Base-by-base conservation (phyloP, 1,140 invertebrate species). In the Drosophila sturtevanti region DNA sequence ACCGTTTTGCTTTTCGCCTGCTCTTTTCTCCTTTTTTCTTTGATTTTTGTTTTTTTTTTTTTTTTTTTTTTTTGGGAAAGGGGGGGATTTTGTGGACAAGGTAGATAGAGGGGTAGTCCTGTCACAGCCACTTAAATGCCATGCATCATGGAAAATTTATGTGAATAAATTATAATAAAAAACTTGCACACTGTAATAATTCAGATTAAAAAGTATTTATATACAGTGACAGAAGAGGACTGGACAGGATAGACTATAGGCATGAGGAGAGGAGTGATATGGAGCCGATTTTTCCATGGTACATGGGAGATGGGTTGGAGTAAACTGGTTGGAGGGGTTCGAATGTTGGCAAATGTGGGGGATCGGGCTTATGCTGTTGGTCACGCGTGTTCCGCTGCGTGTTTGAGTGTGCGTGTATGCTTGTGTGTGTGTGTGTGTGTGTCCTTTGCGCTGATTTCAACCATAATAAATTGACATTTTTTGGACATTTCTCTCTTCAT, bases 121-220 rank as follows among this genome's bases (percentile, higher is more conserved):
- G 79, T 82, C 75, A 74, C 44, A 58, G 79, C 74, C 79, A 82
- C 79, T 79, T 82, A 82, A 84, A 84, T 84, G 81, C 72, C 79
- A 84, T 82, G 80, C 75, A 84, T 82, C 80, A 82, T 79, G 80
- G 62, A 82, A 56, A 79, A 82, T 82, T 82, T 84, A 84, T 82
- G 80, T 82, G 79, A 76, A 82, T 82, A 82, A 82, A 82, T 82
- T 82, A 82, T 82, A 82, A 82, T 82, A 73, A 79, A 78, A 73
- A 70, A 66, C 75, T 72, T 74, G 24, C 72, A 72, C 58, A 65
- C 62, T 70, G 80, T 82, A 82, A 82, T 79, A 82, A 82, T 82
- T 82, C 80, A 82, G 80, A 82, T 82, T 82, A 82, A 82, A 82
- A 82, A 84, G 80, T 82, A 82, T 82, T 82, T 84, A 82, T 82